These are phyloP conservation scores for Eristalis pertinax DNA, from an alignment of 2,888 invertebrate genomes.

Conservation along the genomic window DNA sequence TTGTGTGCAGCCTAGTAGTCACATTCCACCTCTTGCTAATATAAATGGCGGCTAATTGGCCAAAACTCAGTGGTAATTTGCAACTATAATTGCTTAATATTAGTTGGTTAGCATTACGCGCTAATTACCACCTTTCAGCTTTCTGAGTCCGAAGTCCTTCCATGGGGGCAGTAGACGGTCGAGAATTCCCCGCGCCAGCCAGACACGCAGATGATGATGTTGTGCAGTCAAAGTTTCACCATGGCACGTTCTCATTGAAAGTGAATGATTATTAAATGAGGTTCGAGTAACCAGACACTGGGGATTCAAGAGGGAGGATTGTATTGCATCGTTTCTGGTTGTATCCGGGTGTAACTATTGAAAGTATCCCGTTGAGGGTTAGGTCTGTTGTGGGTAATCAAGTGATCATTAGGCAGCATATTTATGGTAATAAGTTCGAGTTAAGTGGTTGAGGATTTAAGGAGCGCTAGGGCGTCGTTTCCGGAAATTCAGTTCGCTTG, in stretches of 20 bases:
- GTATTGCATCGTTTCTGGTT: neutral
- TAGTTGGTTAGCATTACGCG: constrained; percentile 15
- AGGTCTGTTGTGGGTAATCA: constrained; percentile 10
- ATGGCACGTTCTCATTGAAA: neutral
- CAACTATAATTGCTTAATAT: constrained; percentile 28
- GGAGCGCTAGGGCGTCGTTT: neutral
- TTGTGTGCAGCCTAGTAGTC: neutral
- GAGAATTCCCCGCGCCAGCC: neutral
- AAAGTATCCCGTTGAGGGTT: constrained; percentile 2
- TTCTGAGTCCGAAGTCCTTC: constrained; percentile 12
- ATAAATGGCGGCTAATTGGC: constrained; percentile 38
- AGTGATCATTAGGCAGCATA: constrained; percentile 10
- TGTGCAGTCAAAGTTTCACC: constrained; percentile 36
- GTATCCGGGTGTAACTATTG: neutral
- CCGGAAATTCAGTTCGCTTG: neutral
- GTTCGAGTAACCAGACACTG: neutral
- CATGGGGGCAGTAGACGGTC: neutral
- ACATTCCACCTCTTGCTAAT: constrained; percentile 6
- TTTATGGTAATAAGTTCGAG: constrained; percentile 10
- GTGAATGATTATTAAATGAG: constrained; percentile 33
- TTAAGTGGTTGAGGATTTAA: constrained; percentile 18
- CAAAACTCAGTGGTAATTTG: constrained; percentile 30
- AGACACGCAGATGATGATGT: constrained; percentile 8
- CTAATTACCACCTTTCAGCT: constrained; percentile 42
- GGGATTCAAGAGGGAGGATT: neutral